Evolutionary conservation across 2,888 invertebrate genomes (phyloP).

Genomic region (Hirudinaria manillensis): DNA sequence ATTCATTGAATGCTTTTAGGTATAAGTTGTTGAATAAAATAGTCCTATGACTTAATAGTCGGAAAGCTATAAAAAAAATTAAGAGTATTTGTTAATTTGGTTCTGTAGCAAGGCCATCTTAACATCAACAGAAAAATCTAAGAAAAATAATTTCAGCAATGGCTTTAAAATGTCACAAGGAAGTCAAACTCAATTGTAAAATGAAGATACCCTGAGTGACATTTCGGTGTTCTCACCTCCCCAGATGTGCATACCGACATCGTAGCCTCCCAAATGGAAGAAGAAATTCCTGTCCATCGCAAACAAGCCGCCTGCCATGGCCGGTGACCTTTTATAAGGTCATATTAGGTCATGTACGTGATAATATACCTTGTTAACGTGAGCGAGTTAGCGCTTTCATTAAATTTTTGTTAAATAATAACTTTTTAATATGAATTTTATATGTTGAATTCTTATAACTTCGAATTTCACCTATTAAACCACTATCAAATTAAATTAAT

Average conservation of each 20-base stretch:
- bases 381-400: no score
- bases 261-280: constrained; percentile 19
- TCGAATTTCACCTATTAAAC: not conserved
- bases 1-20: no score
- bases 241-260: constrained; percentile 18
- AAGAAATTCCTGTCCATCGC: constrained; percentile 12
- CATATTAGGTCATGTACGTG: not conserved
- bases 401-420: not conserved
- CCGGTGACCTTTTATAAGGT: not conserved
- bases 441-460: not conserved
- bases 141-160: no score
- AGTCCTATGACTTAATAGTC: no score
- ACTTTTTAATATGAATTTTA: not conserved
- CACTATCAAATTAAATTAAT: not conserved
- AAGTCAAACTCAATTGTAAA: no score
- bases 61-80: no score
- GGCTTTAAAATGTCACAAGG: not conserved
- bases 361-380: not conserved
- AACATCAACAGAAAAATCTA: no score
- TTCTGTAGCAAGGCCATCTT: no score
- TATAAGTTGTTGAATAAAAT: no score
- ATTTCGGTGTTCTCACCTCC: constrained; percentile 26
- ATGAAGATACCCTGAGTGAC: constrained; percentile 17
- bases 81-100: no score
- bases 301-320: constrained; percentile 27